A percentile compares a stretch with the other conserved stretches of the same genome.
phyloP scores from a whole-genome alignment of 2,797 vertebrate genomes.

The Urocyon cinereoargenteus region DNA sequence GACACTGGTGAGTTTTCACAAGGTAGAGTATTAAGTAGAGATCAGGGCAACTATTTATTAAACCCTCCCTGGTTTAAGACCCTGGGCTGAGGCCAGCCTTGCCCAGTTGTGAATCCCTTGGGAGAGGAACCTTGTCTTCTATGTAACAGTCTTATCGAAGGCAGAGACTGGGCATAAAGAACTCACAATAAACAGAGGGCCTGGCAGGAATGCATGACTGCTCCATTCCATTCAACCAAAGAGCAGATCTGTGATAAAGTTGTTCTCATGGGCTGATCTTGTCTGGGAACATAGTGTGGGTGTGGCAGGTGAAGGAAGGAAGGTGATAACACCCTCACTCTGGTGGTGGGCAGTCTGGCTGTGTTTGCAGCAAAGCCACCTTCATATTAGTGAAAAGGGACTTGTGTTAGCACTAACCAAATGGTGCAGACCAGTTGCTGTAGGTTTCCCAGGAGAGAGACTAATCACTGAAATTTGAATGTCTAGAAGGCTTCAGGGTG shows the following conservation, averaged over 20 bases:
- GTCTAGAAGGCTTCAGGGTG: not conserved
- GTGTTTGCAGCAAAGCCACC: not conserved
- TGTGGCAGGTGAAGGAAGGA: not conserved
- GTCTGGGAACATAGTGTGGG: rapidly evolving
- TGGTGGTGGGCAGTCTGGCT: not conserved
- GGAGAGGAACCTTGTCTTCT: not conserved
- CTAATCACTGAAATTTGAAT: rapidly evolving
- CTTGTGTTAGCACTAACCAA: rapidly evolving
- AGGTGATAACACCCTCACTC: not conserved
- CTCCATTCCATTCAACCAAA: not conserved
- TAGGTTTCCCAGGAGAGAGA: not conserved
- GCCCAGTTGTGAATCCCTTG: not conserved
- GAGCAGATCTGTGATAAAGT: not conserved
- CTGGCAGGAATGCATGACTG: rapidly evolving
- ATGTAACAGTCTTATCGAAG: rapidly evolving
- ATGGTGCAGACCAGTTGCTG: rapidly evolving
- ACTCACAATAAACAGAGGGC: not conserved
- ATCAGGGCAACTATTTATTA: rapidly evolving
- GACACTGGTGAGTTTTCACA: not conserved
- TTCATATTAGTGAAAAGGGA: rapidly evolving
- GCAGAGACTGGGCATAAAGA: not conserved
- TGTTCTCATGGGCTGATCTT: rapidly evolving
- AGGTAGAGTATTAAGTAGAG: not conserved
- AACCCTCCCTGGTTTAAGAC: not conserved
- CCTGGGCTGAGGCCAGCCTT: not conserved